Evolutionary conservation across 2,113 vertebrate genomes (phyloP), one percentile per base, ranked within the genome.

Genomic region (Oncorhynchus clarkii): DNA sequence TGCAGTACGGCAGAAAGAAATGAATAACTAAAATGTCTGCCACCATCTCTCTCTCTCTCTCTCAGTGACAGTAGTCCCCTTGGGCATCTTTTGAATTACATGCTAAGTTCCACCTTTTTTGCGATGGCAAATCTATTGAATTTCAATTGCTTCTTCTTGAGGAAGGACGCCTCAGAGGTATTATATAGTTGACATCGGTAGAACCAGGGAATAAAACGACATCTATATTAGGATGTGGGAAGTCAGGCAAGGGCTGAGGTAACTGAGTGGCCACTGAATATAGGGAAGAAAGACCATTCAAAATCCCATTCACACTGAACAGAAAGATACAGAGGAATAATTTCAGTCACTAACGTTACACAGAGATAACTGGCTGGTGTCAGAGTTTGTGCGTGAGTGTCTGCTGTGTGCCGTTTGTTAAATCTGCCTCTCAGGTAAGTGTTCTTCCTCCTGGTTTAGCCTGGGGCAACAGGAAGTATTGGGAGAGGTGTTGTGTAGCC

Each of bases 281-380:
- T 16, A 54, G 16, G 16, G 12, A 54, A 13, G n/a, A 22, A 62
- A 62, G n/a, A 78, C 75, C 79, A 81, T 78, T 80, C 73, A 74
- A 72, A 54, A 77, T 4, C 82, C 78, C 77, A 82, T 82, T 85
- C 81, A 86, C 76, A 79, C 70, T 78, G 75, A 80, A 68, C 49
- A 8, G 18, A 62, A 5, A 62, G 20, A 62, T 62, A 62, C 6
- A 62, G 20, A 16, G 14, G 51, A 54, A 16, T 54, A 54, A 3
- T 5, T 54, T 54, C 18, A 54, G 51, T 5, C 51, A 18, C 39
- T 11, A 18, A 54, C 5, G 11, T 34, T 34, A 34, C 34, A 34
- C 34, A 8, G 39, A 45, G 39, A 45, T 45, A 45, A 45, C 39
- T 2, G 9, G 9, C 8, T 45, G 0, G 64, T 18, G 45, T 49